Evolutionary conservation across 2,797 vertebrate genomes (phyloP), one percentile per base, ranked within the genome.

Genomic region (Dryobates pubescens): DNA sequence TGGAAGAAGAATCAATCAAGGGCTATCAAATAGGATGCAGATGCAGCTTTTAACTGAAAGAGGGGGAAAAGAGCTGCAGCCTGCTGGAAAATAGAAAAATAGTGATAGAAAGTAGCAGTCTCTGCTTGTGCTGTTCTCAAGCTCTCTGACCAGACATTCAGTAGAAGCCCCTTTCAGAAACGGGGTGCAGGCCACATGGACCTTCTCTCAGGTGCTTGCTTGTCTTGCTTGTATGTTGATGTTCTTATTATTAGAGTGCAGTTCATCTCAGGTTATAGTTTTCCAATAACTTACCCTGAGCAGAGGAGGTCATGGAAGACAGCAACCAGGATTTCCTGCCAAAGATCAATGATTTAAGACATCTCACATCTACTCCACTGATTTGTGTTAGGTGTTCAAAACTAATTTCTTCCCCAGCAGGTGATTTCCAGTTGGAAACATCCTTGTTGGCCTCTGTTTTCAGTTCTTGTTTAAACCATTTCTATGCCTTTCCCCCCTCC

Each of bases 391-490:
- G 73, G 89, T 96, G 82, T 96, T 96, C 86, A 93, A 96, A 97
- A 94, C 68, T 96, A 96, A 93, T 97, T 97, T 97, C 58, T 97
- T 94, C 82, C 95, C 32, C 95, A 96, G 95, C 74, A 92, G 93
- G 93, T 92, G 94, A 95, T 94, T 94, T 97, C 90, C 89, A 86
- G 61, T 67, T 92, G 86, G 89, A 96, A 96, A 94, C 38, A 95
- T 76, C 58, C 58, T 69, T 88, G 63, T 92, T 96, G 93, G 96
- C 95, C 86, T 95, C 62, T 88, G 64, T 88, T 77, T 95, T 96
- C 45, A 8, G 62, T 89, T 95, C 93, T 92, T 92, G 65, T 94
- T 97, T 95, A 95, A 96, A 95, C 17, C 36, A 12, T 96, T 96
- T 94, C 57, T 65, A 59, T 5, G 19, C 27, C 58, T 65, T 82